A percentile compares a stretch with the other conserved stretches of the same genome.
Evolutionary conservation across 30 jellyfish, hydroid and myxozoan species (phyloP).

Genomic region (Aurelia aurita complex sp. Pacific): DNA sequence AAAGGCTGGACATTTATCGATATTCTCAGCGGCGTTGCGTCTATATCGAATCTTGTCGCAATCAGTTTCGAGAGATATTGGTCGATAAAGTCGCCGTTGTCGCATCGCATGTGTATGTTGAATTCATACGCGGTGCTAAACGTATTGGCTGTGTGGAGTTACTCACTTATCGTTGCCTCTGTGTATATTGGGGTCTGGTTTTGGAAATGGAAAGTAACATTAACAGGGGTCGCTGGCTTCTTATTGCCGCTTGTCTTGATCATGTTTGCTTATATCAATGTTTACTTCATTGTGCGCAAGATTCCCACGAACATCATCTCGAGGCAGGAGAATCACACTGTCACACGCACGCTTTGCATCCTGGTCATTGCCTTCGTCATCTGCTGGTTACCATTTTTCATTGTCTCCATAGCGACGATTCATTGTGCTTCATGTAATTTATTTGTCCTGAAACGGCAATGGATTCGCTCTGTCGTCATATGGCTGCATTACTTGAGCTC

Average conservation of each 20-base stretch:
- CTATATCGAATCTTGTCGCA: slow-evolving; percentile 87
- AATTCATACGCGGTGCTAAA: slow-evolving; percentile 53
- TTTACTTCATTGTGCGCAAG: slow-evolving; percentile 65
- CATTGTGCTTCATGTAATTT: slow-evolving; percentile 50
- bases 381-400: slow-evolving; percentile 93
- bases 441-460: slow-evolving; percentile 49
- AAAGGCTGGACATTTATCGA: slow-evolving; percentile 84
- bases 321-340: slow-evolving; percentile 71
- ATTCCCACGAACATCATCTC: slow-evolving; percentile 72
- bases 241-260: slow-evolving; percentile 77
- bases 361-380: slow-evolving; percentile 72
- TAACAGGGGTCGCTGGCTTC: slow-evolving; percentile 76
- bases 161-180: slow-evolving; percentile 72
- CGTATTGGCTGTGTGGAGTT: slow-evolving; percentile 72
- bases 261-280: slow-evolving; percentile 64
- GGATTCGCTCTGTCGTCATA: slow-evolving; percentile 84
- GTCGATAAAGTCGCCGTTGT: slow-evolving; percentile 88
- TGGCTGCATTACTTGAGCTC: slow-evolving; percentile 93
- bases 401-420: slow-evolving; percentile 55
- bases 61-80: slow-evolving; percentile 93
- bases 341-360: slow-evolving; percentile 75
- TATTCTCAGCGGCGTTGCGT: slow-evolving; percentile 88
- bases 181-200: slow-evolving; percentile 48
- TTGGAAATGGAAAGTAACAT: slow-evolving; percentile 66
- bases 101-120: slow-evolving; percentile 89